Percentiles rank a stretch among this genome's conserved stretches.
Conservation (phyloP, 2,797 vertebrate species). For the Phoeniculus purpureus region DNA sequence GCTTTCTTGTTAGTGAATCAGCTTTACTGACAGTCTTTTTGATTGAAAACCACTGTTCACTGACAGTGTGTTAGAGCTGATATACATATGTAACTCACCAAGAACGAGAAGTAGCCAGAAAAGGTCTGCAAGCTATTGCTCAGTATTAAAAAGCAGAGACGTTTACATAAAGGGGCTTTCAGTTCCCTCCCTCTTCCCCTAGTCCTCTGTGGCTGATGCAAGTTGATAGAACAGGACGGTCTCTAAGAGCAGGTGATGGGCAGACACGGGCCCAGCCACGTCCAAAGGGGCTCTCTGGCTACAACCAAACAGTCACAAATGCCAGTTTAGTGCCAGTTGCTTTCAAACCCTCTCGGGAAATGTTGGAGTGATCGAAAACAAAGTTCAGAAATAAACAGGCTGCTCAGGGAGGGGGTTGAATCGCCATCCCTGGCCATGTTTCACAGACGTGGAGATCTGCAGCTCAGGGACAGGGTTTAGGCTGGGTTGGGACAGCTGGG, state of each 20-base stretch:
- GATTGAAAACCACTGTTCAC: constrained; percentile 81
- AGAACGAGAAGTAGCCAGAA: constrained; percentile 37
- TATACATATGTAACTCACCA: constrained; percentile 70
- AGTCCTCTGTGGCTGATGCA: neutral
- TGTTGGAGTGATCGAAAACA: rapidly evolving
- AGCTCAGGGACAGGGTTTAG: too few species aligned
- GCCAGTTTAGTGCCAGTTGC: neutral
- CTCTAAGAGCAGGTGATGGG: neutral
- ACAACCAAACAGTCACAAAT: neutral
- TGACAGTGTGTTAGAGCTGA: constrained; percentile 73
- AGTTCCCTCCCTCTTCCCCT: neutral
- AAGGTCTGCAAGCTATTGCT: constrained; percentile 32
- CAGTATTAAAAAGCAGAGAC: constrained; percentile 22
- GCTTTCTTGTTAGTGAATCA: constrained; percentile 80
- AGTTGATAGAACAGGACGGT: neutral
- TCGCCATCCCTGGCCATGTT: too few species aligned
- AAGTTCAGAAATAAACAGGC: neutral
- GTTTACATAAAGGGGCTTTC: neutral
- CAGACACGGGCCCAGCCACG: rapidly evolving
- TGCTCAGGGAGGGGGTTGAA: too few species aligned
- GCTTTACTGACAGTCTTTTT: constrained; percentile 77
- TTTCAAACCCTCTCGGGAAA: neutral
- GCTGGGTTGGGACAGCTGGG: too few species aligned
- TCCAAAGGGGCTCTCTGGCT: neutral
- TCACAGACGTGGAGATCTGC: too few species aligned